Evolutionary conservation across 2,797 vertebrate species (phyloP).

Genomic region (Lepilemur ruficaudatus): DNA sequence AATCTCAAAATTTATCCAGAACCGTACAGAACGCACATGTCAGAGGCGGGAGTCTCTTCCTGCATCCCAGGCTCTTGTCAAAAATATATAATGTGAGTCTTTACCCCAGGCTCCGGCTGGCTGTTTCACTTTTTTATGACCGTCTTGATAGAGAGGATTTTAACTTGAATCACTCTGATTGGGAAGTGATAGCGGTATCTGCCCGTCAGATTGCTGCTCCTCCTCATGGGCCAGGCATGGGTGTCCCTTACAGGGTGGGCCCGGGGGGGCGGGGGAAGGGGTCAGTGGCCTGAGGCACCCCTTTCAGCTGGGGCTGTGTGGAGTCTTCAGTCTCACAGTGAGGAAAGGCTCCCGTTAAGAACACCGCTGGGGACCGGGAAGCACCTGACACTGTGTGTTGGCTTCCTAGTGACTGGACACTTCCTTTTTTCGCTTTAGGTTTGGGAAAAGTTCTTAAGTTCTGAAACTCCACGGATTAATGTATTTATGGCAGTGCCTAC

Average conservation of each 20-base stretch:
- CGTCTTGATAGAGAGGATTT: too few species aligned
- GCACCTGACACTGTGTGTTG: fast-evolving
- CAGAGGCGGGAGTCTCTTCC: too few species aligned
- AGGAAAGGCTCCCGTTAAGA: neutral
- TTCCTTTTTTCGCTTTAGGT: slow-evolving; percentile 84
- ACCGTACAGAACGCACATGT: too few species aligned
- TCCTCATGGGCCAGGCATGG: fast-evolving
- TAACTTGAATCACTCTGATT: too few species aligned
- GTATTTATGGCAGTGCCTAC: slow-evolving; percentile 98
- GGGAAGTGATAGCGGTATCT: too few species aligned
- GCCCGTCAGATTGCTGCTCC: fast-evolving
- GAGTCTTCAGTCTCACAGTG: too few species aligned
- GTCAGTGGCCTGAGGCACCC: neutral
- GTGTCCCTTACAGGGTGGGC: neutral
- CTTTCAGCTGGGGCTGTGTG: neutral
- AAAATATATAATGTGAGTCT: too few species aligned
- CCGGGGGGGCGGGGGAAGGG: neutral
- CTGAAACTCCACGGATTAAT: slow-evolving; percentile 85
- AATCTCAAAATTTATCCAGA: too few species aligned
- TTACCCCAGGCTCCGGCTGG: too few species aligned
- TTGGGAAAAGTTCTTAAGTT: slow-evolving; percentile 90
- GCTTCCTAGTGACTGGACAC: neutral
- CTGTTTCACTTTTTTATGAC: too few species aligned
- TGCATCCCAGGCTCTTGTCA: too few species aligned
- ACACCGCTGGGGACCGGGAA: fast-evolving